phyloP scores from a whole-genome alignment of 1,140 invertebrate genomes.

The Calycopis cecrops region DNA sequence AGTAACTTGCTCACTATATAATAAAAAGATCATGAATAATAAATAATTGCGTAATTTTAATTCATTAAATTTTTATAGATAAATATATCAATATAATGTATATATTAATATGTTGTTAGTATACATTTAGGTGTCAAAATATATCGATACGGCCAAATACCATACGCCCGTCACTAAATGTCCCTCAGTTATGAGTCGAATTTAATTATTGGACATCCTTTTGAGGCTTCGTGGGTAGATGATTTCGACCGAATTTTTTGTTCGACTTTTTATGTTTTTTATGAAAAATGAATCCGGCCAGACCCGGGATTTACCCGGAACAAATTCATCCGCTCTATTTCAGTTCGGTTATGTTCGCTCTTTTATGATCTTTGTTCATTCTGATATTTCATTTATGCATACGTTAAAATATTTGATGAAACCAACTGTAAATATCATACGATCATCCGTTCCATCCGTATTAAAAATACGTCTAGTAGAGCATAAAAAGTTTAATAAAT shows the following conservation, averaged over 20 bases:
- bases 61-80: too few species aligned
- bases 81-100: too few species aligned
- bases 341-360: conserved; percentile 24
- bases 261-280: conserved; percentile 25
- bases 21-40: too few species aligned
- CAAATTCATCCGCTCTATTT: conserved; percentile 18
- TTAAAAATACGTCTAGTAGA: too few species aligned
- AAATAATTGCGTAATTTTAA: too few species aligned
- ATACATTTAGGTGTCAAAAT: conserved; percentile 8
- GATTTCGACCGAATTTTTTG: conserved; percentile 28
- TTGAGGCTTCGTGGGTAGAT: conserved; percentile 28
- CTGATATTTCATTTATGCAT: conserved; percentile 8
- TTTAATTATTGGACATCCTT: conserved; percentile 40
- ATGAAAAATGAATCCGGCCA: conserved; percentile 25
- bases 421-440: neutral
- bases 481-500: too few species aligned
- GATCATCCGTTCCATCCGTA: too few species aligned
- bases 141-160: conserved; percentile 30
- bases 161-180: conserved; percentile 33
- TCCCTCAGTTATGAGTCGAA: conserved; percentile 30
- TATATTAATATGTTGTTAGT: too few species aligned
- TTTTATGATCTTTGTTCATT: conserved; percentile 12
- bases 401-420: conserved; percentile 1
- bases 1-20: too few species aligned
- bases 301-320: conserved; percentile 18